Conservation (phyloP, 2,888 invertebrate species). For the Teleiodes luculella region DNA sequence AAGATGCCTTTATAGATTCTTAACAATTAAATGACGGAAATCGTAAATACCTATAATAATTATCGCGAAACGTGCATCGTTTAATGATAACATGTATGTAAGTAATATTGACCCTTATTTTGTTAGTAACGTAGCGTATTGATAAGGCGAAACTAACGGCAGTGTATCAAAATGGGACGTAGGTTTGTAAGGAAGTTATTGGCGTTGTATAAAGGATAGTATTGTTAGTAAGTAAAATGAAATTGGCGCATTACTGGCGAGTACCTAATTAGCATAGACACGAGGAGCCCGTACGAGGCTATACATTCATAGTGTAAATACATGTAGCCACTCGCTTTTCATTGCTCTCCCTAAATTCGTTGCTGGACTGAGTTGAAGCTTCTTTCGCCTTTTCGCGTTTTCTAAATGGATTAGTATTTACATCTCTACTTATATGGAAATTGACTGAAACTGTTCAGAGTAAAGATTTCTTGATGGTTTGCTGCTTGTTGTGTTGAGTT, state of each 20-base stretch:
- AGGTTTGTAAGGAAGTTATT: conserved; percentile 70
- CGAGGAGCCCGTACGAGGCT: conserved; percentile 69
- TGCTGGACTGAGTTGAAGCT: conserved; percentile 39
- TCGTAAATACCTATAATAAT: conserved; percentile 44
- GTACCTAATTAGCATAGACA: conserved; percentile 77
- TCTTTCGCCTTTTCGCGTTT: conserved; percentile 35
- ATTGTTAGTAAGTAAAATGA: conserved; percentile 71
- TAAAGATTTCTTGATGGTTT: conserved; percentile 41
- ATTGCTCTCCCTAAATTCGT: conserved; percentile 60
- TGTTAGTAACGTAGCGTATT: conserved; percentile 68
- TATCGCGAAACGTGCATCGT: conserved; percentile 69
- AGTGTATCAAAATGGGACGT: conserved; percentile 65
- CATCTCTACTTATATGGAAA: conserved; percentile 29
- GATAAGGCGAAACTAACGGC: conserved; percentile 66
- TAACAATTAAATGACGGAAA: conserved; percentile 64
- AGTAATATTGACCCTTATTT: conserved; percentile 76
- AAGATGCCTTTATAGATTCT: conserved; percentile 79
- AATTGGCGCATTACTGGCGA: conserved; percentile 79
- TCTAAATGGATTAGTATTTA: conserved; percentile 7
- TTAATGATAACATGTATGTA: conserved; percentile 60
- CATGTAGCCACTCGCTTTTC: conserved; percentile 62
- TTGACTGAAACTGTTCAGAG: conserved; percentile 46
- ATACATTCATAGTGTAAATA: conserved; percentile 65
- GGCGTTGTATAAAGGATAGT: conserved; percentile 77
- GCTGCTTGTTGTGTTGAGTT: conserved; percentile 51